Evolutionary conservation across 2,888 invertebrate genomes (phyloP).

Genomic region (Protonemura montana): DNA sequence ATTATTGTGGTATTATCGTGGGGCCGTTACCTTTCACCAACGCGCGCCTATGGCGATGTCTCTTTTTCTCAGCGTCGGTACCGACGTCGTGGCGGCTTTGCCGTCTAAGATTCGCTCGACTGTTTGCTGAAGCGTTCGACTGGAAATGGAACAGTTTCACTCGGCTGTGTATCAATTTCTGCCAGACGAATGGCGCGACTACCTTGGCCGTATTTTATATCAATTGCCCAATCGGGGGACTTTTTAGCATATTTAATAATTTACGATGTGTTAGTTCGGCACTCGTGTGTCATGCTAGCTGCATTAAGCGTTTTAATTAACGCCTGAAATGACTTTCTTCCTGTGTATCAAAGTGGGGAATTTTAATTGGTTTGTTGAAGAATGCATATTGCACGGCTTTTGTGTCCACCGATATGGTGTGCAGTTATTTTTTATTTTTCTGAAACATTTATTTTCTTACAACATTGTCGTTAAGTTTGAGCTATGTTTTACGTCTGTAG

Average conservation of each 20-base stretch:
- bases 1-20: slow-evolving; percentile 1
- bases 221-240: not conserved
- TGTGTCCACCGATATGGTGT: not conserved
- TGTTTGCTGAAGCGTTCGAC: not conserved
- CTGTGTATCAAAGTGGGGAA: not conserved
- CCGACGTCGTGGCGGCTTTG: not conserved
- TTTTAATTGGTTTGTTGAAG: not conserved
- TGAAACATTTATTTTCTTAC: not conserved
- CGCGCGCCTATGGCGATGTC: not conserved
- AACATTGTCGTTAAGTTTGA: not conserved
- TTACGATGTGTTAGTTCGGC: not conserved
- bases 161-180: not conserved
- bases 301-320: not conserved
- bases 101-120: not conserved
- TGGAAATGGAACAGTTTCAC: not conserved
- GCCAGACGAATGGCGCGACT: not conserved
- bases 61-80: not conserved
- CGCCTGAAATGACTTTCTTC: not conserved
- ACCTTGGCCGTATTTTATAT: not conserved
- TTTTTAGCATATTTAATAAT: not conserved
- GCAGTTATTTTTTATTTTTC: not conserved
- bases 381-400: not conserved
- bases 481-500: not conserved
- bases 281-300: not conserved
- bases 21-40: not conserved